phyloP scores from a whole-genome alignment of 2,113 vertebrate genomes.

The Dasypus novemcinctus region DNA sequence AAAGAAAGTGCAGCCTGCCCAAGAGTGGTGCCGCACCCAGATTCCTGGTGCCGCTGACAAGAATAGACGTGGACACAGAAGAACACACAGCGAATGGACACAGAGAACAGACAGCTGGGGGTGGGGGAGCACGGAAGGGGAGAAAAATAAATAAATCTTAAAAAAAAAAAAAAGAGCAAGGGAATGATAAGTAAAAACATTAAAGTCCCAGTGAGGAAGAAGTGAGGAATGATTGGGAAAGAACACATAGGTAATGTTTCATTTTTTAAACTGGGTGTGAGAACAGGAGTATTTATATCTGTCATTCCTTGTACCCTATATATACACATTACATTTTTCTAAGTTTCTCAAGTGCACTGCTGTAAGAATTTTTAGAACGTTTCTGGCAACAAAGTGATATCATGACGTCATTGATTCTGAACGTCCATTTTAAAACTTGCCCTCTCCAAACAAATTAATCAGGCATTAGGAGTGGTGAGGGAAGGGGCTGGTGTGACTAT shows the following conservation, averaged over 20 bases:
- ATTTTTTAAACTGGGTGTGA: background rate
- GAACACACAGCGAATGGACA: no score
- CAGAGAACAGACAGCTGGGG: no score
- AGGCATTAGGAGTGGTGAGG: background rate
- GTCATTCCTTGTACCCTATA: background rate
- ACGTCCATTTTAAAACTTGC: background rate
- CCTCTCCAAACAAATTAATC: background rate
- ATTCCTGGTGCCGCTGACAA: no score
- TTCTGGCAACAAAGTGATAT: background rate
- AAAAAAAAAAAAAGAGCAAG: background rate
- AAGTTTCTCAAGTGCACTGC: background rate
- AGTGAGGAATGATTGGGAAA: background rate
- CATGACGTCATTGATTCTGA: background rate
- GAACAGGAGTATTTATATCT: background rate
- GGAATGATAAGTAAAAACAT: background rate
- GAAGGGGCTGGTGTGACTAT: background rate
- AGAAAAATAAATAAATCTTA: no score
- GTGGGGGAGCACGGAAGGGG: no score
- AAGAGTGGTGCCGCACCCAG: no score
- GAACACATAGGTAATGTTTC: background rate
- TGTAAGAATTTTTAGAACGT: background rate
- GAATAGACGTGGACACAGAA: no score
- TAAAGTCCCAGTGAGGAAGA: background rate
- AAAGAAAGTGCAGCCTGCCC: no score
- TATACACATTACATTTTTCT: background rate